Conservation (phyloP, 1,140 invertebrate genomes). For the Hylyphantes graminicola region DNA sequence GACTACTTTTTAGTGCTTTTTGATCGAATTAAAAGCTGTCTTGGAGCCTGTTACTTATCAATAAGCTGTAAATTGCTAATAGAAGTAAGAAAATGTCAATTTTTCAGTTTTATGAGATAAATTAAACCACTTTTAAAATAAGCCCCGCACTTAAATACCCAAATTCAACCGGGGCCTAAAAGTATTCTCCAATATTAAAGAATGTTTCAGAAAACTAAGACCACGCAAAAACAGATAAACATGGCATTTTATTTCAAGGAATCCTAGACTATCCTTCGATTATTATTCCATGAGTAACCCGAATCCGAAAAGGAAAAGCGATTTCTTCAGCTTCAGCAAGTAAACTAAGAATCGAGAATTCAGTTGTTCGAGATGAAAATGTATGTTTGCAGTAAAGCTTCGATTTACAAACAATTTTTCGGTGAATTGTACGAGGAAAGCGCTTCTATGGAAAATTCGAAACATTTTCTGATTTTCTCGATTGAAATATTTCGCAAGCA, state of each 20-base stretch:
- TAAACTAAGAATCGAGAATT: slow-evolving; percentile 22
- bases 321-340: slow-evolving; percentile 15
- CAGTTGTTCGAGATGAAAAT: slow-evolving; percentile 32
- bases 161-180: too few relatives aligned
- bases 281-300: slow-evolving; percentile 6
- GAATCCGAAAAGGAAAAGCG: slow-evolving; percentile 4
- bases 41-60: too few relatives aligned
- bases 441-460: slow-evolving; percentile 12
- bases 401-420: slow-evolving; percentile 26
- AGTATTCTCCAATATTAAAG: too few relatives aligned
- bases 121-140: too few relatives aligned
- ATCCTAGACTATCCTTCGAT: not conserved
- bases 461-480: slow-evolving; percentile 14
- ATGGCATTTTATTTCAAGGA: not conserved
- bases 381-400: slow-evolving; percentile 30
- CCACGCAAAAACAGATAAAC: too few relatives aligned
- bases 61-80: too few relatives aligned
- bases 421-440: slow-evolving; percentile 20
- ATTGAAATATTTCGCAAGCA: slow-evolving; percentile 25
- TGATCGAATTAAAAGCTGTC: too few relatives aligned
- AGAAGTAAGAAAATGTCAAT: too few relatives aligned
- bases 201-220: too few relatives aligned
- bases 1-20: too few relatives aligned
- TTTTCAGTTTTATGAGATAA: too few relatives aligned
- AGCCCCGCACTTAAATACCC: too few relatives aligned